These are phyloP conservation scores for Poecilobothrus nobilitatus DNA, from an alignment of 2,888 invertebrate species.

Conservation along the genomic window DNA sequence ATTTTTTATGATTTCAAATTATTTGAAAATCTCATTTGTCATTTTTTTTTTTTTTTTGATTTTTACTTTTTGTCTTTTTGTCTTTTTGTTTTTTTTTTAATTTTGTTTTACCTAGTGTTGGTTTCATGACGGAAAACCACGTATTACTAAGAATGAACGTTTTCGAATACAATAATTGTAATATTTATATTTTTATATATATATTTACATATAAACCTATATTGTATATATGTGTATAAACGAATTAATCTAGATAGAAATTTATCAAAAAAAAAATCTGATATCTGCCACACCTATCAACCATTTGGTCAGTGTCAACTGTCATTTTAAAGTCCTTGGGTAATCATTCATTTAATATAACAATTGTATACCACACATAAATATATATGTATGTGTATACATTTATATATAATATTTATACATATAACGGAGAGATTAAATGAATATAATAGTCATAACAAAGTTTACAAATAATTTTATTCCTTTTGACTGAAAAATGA, in stretches of 20 bases:
- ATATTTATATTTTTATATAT: not conserved
- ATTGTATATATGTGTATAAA: not conserved
- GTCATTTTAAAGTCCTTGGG: constrained; percentile 30
- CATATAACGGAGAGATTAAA: too few relatives aligned
- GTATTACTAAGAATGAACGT: not conserved
- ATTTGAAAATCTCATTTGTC: not conserved
- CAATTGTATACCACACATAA: not conserved
- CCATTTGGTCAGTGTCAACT: constrained; percentile 27
- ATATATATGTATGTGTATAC: too few relatives aligned
- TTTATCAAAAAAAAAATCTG: constrained; percentile 10
- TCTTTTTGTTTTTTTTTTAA: too few relatives aligned
- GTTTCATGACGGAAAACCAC: not conserved
- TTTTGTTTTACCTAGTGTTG: too few relatives aligned
- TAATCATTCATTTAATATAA: constrained; percentile 30
- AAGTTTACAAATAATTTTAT: too few relatives aligned
- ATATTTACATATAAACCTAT: not conserved
- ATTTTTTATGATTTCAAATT: not conserved
- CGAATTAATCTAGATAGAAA: constrained; percentile 5
- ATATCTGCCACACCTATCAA: constrained; percentile 13
- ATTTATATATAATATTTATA: too few relatives aligned
- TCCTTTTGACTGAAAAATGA: too few relatives aligned
- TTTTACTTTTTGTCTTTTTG: not conserved
- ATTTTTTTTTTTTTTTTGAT: not conserved
- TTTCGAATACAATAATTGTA: not conserved
- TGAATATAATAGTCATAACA: too few relatives aligned